Evolutionary conservation across 2,113 vertebrate species (phyloP).

Genomic region (Pollimyrus isidori): DNA sequence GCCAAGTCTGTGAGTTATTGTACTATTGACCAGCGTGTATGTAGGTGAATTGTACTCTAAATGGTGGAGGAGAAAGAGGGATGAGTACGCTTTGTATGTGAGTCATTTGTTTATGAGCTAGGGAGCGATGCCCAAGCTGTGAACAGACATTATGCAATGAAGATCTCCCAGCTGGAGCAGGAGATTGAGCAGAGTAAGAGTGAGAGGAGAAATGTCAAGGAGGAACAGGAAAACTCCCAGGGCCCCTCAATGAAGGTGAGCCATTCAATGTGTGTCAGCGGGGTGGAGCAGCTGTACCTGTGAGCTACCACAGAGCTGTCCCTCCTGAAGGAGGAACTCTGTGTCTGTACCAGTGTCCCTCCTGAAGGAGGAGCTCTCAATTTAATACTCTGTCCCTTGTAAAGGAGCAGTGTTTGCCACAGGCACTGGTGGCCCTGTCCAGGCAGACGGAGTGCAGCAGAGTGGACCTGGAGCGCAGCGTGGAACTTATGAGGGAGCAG

Average conservation of each 20-base stretch:
- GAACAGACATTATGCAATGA: slow-evolving; percentile 63
- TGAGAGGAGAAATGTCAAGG: slow-evolving; percentile 61
- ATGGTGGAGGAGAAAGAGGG: background rate
- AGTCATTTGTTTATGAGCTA: slow-evolving; percentile 39
- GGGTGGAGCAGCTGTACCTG: background rate
- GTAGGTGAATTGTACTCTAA: background rate
- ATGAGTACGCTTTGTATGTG: background rate
- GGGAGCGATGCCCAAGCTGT: slow-evolving; percentile 62
- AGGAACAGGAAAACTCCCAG: slow-evolving; percentile 53
- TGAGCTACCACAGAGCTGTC: background rate
- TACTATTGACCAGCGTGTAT: background rate
- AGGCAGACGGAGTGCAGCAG: slow-evolving; percentile 64
- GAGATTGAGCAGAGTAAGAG: slow-evolving; percentile 54
- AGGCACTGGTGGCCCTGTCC: slow-evolving; percentile 31
- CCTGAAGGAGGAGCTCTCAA: background rate
- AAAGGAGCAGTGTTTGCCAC: slow-evolving; percentile 27
- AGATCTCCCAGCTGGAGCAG: slow-evolving; percentile 58
- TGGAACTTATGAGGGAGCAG: slow-evolving; percentile 71
- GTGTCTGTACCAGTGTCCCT: background rate
- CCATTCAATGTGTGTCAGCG: background rate
- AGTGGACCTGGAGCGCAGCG: slow-evolving; percentile 63
- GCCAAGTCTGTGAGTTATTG: background rate
- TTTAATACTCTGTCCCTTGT: background rate
- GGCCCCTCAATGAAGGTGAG: slow-evolving; percentile 31
- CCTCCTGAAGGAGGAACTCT: background rate